Percentiles rank a stretch among this genome's conserved stretches.
Evolutionary conservation across 2,888 invertebrate genomes (phyloP).

Genomic region (Andrena bucephala): DNA sequence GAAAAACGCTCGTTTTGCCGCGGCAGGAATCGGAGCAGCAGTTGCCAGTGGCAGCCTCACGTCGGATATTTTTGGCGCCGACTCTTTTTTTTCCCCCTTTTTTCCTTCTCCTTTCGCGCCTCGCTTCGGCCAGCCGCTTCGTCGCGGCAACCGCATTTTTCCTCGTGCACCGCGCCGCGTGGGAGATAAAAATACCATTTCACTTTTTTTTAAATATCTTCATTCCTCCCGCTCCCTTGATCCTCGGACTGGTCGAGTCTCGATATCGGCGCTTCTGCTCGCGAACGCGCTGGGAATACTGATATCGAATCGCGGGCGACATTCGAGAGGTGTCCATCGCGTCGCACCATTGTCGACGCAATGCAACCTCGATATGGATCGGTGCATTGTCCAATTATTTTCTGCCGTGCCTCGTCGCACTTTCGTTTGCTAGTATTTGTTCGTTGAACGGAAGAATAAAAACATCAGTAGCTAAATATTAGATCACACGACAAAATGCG

Average conservation of each 20-base stretch:
- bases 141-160: constrained; percentile 44
- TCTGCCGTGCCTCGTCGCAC: constrained; percentile 43
- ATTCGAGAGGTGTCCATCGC: constrained; percentile 53
- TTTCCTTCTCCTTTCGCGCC: constrained; percentile 19
- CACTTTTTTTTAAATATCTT: constrained; percentile 23
- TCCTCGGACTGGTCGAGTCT: constrained; percentile 6
- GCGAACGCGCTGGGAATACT: constrained; percentile 53
- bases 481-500: too few species aligned
- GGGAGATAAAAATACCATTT: constrained; percentile 52
- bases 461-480: background rate
- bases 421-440: constrained; percentile 5
- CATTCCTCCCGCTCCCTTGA: constrained; percentile 9
- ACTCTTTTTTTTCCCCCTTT: constrained; percentile 27
- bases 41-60: constrained; percentile 39
- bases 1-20: constrained; percentile 39
- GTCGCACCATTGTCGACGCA: constrained; percentile 49
- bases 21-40: constrained; percentile 50
- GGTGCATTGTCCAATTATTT: constrained; percentile 66
- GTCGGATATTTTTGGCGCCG: constrained; percentile 65
- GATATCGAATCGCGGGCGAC: constrained; percentile 53
- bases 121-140: constrained; percentile 8
- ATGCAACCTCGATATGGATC: constrained; percentile 63
- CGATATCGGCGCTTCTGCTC: constrained; percentile 23
- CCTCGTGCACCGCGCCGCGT: constrained; percentile 14
- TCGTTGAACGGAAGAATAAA: constrained; percentile 3